Evolutionary conservation across 92 coral and sea anemone species (phyloP).

Genomic region (Zoanthus solanderi): DNA sequence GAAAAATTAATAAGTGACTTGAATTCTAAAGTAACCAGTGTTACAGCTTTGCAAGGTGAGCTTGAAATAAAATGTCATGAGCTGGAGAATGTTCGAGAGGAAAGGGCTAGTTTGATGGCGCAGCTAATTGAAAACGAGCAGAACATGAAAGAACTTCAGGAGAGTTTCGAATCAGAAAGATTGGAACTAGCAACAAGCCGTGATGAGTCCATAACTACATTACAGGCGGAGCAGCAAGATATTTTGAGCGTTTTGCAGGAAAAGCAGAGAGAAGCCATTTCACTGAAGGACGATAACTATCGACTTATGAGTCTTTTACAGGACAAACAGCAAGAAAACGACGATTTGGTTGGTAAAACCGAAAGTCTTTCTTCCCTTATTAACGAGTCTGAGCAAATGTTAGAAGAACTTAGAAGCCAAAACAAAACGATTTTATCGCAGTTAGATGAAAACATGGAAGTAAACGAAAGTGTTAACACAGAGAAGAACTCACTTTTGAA

Average conservation of each 20-base stretch:
- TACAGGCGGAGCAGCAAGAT: conserved; percentile 78
- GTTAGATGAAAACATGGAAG: conserved; percentile 68
- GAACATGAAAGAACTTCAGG: conserved; percentile 85
- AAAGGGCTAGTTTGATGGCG: conserved; percentile 67
- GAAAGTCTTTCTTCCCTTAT: conserved; percentile 54
- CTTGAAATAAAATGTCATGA: conserved; percentile 68
- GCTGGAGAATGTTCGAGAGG: conserved; percentile 61
- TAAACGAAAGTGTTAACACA: conserved; percentile 56
- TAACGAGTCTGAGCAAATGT: conserved; percentile 59
- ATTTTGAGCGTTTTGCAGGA: conserved; percentile 77
- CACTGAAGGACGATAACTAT: conserved; percentile 60
- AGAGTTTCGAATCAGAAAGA: conserved; percentile 77
- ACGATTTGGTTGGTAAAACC: conserved; percentile 62
- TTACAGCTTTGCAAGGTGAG: conserved; percentile 60
- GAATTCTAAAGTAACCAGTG: conserved; percentile 65
- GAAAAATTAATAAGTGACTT: conserved; percentile 71
- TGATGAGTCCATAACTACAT: conserved; percentile 69
- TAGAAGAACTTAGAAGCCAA: conserved; percentile 66
- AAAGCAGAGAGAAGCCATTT: conserved; percentile 70
- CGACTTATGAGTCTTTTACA: conserved; percentile 77
- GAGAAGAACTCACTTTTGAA: conserved; percentile 69
- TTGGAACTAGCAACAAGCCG: conserved; percentile 69
- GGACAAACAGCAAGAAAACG: conserved; percentile 67
- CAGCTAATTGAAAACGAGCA: conserved; percentile 86
- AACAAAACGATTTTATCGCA: conserved; percentile 69